A percentile compares a stretch with the other conserved stretches of the same genome.
phyloP scores from a whole-genome alignment of 2,113 vertebrate species.

The Clupea harengus region DNA sequence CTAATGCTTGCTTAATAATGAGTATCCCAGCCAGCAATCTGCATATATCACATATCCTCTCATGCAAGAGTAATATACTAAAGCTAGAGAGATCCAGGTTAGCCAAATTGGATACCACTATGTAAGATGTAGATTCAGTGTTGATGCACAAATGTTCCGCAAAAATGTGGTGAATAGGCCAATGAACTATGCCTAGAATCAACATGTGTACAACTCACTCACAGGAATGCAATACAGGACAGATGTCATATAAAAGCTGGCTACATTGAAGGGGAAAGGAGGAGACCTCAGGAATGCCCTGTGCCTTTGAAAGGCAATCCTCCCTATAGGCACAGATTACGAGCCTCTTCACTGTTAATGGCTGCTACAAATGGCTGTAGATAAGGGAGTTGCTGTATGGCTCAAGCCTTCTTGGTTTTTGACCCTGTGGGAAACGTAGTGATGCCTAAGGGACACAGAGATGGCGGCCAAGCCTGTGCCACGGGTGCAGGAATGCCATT shows the following conservation, averaged over 20 bases:
- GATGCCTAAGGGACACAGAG: neutral
- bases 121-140: too few species aligned
- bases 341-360: slow-evolving; percentile 62
- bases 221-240: slow-evolving; percentile 45
- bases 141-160: too few species aligned
- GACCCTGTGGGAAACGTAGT: neutral
- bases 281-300: slow-evolving; percentile 47
- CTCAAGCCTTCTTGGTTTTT: neutral
- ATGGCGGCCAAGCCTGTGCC: neutral
- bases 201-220: neutral
- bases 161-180: too few species aligned
- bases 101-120: too few species aligned
- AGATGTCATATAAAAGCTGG: slow-evolving; percentile 53
- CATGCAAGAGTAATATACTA: too few species aligned
- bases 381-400: slow-evolving; percentile 43
- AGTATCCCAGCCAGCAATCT: too few species aligned
- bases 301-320: slow-evolving; percentile 63
- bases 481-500: neutral
- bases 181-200: neutral
- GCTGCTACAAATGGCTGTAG: slow-evolving; percentile 58
- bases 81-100: too few species aligned
- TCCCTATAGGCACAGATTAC: slow-evolving; percentile 51
- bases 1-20: too few species aligned
- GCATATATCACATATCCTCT: too few species aligned
- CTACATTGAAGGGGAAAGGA: slow-evolving; percentile 53